Evolutionary conservation across 2,797 vertebrate species (phyloP).

Genomic region (Moxostoma hubbsi): DNA sequence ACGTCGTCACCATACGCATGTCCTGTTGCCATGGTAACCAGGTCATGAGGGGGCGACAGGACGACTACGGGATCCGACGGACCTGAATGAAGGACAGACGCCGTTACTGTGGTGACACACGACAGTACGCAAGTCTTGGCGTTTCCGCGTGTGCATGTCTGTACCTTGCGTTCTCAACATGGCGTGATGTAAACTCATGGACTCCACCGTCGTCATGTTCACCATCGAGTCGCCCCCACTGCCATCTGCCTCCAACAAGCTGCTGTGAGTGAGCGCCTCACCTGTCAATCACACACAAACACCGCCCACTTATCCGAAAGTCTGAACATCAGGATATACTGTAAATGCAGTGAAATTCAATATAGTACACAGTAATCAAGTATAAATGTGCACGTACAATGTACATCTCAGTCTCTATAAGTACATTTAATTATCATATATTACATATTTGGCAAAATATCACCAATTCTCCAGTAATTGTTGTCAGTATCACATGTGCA

Average conservation of each 20-base stretch:
- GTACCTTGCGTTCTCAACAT: slow-evolving; percentile 91
- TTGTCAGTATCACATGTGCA: no score
- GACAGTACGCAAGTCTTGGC: neutral
- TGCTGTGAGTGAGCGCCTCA: slow-evolving; percentile 89
- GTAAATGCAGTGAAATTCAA: no score
- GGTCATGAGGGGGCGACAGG: slow-evolving; percentile 78
- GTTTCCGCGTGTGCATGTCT: no score
- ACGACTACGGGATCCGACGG: slow-evolving; percentile 79
- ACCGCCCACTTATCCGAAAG: neutral
- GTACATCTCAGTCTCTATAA: no score
- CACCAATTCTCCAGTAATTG: no score
- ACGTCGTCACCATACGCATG: slow-evolving; percentile 80
- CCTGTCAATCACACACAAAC: slow-evolving; percentile 67
- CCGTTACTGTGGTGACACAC: neutral
- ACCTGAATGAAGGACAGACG: slow-evolving; percentile 56
- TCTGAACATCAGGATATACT: no score
- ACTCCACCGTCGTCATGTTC: slow-evolving; percentile 86
- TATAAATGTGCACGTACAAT: no score
- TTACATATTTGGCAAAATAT: no score
- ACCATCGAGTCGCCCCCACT: slow-evolving; percentile 81
- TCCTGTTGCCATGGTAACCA: slow-evolving; percentile 81
- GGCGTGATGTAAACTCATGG: slow-evolving; percentile 88
- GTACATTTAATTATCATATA: no score
- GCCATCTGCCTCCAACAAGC: slow-evolving; percentile 89
- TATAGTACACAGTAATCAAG: no score